These are phyloP conservation scores for Epizoanthus ramosus DNA, from an alignment of 92 coral and sea anemone species.

Conservation along the genomic window DNA sequence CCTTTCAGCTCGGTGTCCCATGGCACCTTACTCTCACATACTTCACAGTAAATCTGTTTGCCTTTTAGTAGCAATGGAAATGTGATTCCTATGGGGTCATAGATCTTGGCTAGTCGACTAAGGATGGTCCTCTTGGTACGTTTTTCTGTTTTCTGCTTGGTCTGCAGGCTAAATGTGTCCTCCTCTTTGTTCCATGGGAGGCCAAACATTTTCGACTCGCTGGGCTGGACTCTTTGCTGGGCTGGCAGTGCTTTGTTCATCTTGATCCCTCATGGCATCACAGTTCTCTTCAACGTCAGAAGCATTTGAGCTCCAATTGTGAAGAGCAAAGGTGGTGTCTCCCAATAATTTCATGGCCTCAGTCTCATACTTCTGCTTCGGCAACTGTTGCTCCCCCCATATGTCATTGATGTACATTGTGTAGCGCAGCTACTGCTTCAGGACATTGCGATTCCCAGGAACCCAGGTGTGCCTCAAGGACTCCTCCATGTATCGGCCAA, in stretches of 20 bases:
- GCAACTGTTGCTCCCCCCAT: slow-evolving; percentile 45
- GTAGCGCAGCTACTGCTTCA: slow-evolving; percentile 43
- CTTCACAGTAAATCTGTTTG: slow-evolving; percentile 50
- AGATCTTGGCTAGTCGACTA: slow-evolving; percentile 26
- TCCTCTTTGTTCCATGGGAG: slow-evolving; percentile 45
- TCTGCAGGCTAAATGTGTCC: slow-evolving; percentile 30
- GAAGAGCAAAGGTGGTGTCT: slow-evolving; percentile 52
- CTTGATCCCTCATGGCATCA: slow-evolving; percentile 21
- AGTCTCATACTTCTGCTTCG: slow-evolving; percentile 54
- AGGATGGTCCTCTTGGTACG: slow-evolving; percentile 37
- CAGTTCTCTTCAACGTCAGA: slow-evolving; percentile 41
- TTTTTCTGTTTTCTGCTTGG: not conserved
- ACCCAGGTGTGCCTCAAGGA: slow-evolving; percentile 54
- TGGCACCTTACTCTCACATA: slow-evolving; percentile 42
- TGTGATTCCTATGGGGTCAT: slow-evolving; percentile 44
- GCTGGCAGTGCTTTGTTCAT: slow-evolving; percentile 36
- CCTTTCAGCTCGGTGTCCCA: slow-evolving; percentile 45
- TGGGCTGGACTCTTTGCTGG: slow-evolving; percentile 34
- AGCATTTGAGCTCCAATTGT: slow-evolving; percentile 56
- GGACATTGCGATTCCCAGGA: slow-evolving; percentile 45
- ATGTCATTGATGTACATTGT: slow-evolving; percentile 63
- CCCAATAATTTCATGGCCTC: slow-evolving; percentile 48
- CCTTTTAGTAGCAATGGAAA: slow-evolving; percentile 24
- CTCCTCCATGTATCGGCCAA: too few relatives aligned
- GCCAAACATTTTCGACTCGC: slow-evolving; percentile 41